These are phyloP conservation scores for Chydorus sphaericus DNA, from an alignment of 2,888 invertebrate species.

Conservation along the genomic window DNA sequence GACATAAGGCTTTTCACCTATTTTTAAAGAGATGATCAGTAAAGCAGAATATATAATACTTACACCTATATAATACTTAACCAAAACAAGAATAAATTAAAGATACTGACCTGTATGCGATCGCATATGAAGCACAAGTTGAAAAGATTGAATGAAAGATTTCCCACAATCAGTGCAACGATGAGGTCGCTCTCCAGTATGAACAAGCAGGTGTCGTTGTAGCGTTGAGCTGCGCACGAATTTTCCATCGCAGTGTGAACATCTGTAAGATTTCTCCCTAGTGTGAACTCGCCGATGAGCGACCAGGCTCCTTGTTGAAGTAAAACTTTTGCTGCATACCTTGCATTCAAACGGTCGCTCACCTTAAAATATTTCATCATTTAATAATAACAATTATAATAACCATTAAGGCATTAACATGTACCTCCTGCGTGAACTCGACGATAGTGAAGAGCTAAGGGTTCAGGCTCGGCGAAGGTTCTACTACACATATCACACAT, in stretches of 20 bases:
- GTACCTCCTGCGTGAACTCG: no score
- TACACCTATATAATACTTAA: no score
- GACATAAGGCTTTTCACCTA: constrained; percentile 46
- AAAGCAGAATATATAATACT: no score
- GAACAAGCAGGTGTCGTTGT: constrained; percentile 78
- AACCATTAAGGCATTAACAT: no score
- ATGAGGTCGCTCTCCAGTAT: constrained; percentile 79
- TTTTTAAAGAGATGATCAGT: background rate
- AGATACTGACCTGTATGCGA: constrained; percentile 79
- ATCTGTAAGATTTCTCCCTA: constrained; percentile 78
- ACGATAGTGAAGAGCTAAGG: constrained; percentile 70
- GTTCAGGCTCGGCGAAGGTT: constrained; percentile 77
- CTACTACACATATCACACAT: constrained; percentile 79
- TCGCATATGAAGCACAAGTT: constrained; percentile 76
- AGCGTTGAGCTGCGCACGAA: constrained; percentile 83
- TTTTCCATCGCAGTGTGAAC: constrained; percentile 71
- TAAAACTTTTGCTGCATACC: constrained; percentile 81
- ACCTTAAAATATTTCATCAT: no score
- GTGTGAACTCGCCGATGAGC: constrained; percentile 77
- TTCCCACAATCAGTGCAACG: constrained; percentile 74
- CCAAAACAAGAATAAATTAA: no score
- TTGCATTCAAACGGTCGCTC: constrained; percentile 83
- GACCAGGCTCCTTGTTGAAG: constrained; percentile 80
- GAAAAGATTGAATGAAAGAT: constrained; percentile 81
- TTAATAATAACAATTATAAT: no score